Evolutionary conservation across 2,113 vertebrate species (phyloP).

Genomic region (Amphiprion percula): DNA sequence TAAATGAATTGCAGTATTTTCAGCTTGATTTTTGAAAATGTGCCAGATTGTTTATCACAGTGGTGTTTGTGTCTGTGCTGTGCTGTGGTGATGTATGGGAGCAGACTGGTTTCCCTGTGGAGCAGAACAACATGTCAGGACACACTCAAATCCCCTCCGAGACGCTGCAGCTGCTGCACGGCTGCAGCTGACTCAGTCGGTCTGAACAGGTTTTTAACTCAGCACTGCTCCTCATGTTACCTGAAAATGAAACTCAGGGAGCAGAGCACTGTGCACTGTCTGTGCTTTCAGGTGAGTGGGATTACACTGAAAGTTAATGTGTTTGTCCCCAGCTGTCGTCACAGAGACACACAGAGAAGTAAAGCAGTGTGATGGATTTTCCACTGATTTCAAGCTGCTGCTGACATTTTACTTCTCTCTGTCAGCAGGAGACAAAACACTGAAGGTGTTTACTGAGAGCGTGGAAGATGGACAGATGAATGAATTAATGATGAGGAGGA

Average conservation of each 20-base stretch:
- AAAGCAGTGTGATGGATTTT: conserved; percentile 55
- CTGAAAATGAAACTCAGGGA: conserved; percentile 14
- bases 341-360: conserved; percentile 20
- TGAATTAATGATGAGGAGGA: conserved; percentile 68
- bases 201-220: conserved; percentile 3
- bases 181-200: conserved; percentile 2
- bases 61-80: conserved; percentile 30
- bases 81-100: background rate
- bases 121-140: conserved; percentile 21
- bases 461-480: conserved; percentile 50
- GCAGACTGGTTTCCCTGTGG: conserved; percentile 31
- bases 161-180: conserved; percentile 4
- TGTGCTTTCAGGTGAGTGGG: conserved; percentile 8
- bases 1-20: background rate
- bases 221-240: background rate
- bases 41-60: background rate
- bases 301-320: conserved; percentile 21
- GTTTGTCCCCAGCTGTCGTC: conserved; percentile 17
- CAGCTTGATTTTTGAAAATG: background rate
- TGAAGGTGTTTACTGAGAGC: conserved; percentile 56
- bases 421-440: conserved; percentile 51
- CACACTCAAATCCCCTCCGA: conserved; percentile 49
- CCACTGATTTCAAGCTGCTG: conserved; percentile 60
- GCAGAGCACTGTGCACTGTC: background rate
- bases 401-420: conserved; percentile 71